Evolutionary conservation across 2,113 vertebrate species (phyloP).

Genomic region (Indicator maculatus): DNA sequence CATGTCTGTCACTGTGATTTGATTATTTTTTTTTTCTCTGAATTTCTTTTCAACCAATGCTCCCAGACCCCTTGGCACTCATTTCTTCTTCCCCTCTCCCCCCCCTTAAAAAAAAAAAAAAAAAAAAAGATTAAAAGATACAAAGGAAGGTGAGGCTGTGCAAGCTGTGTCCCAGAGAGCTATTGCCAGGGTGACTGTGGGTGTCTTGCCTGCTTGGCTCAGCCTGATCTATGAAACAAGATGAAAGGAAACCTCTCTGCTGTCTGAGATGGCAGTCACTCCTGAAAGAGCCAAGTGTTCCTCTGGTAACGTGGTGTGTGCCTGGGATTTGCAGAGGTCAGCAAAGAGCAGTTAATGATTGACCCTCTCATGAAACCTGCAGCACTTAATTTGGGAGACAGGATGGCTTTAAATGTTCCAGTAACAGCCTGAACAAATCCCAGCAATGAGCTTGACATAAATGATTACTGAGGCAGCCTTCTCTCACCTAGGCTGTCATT

Average conservation of each 20-base stretch:
- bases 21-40: not conserved
- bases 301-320: not conserved
- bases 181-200: not conserved
- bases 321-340: conserved; percentile 33
- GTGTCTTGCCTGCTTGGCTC: not conserved
- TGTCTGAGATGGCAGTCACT: conserved; percentile 19
- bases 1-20: not conserved
- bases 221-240: not conserved
- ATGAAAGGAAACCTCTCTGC: conserved; percentile 31
- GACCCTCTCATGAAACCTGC: conserved; percentile 18
- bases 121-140: too few relatives aligned
- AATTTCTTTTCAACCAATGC: not conserved
- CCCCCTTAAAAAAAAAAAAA: not conserved
- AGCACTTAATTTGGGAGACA: conserved; percentile 32
- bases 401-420: conserved; percentile 41
- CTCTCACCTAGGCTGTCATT: conserved; percentile 52
- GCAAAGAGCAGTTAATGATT: conserved; percentile 63
- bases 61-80: not conserved
- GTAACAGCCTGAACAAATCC: conserved; percentile 46
- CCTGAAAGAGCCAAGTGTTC: conserved; percentile 23
- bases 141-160: not conserved
- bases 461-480: conserved; percentile 59
- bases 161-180: not conserved
- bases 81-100: not conserved
- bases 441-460: conserved; percentile 37